Base-by-base conservation (phyloP, 2,113 vertebrate species). In the Ctenomys sociabilis region DNA sequence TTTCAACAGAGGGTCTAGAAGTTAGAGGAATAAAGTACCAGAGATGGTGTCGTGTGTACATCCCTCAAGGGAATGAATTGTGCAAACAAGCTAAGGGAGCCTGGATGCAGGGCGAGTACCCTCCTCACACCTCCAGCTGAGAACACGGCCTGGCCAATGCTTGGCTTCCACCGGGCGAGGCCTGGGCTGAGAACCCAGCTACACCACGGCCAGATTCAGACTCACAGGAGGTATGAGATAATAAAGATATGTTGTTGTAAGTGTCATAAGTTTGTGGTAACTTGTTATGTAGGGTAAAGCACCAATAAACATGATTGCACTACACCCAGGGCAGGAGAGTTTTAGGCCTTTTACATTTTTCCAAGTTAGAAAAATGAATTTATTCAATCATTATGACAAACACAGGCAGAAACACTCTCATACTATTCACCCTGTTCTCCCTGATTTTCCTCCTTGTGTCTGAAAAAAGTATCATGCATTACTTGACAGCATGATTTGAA, bases 321-420 rank as follows among this genome's bases (percentile, higher is more conserved):
- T 77, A 26, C 45, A 87, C 13, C 24, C n/a, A 12, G 57, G 30
- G 17, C 8, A 26, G 14, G 14, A 63, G 43, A 2, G 43, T 7
- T 49, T 64, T n/a, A 52, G 45, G 16, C 10, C 61, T 93, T 91
- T 30, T 49, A 17, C 13, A 30, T 75, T 68, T 72, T 92, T 81
- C 45, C 87, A 80, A 83, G 24, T 75, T 81, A 77, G 19, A 93
- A 80, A 77, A 81, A 85, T 57, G 32, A 49, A 73, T 80, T 54
- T 87, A 16, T 78, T 93, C 86, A 81, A 30, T 68, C 45, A 37
- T 37, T 22, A 73, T 30, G 26, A 88, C 63, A 95, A 92, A 92
- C 5, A 90, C 9, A 82, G 64, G 35, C 19, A 91, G 54, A 89
- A 7, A 89, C 35, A 52, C 66, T 3, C n/a, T 88, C 35, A 40